Conservation (phyloP, 2,113 vertebrate genomes). For the Forbesichthys papilliferus region DNA sequence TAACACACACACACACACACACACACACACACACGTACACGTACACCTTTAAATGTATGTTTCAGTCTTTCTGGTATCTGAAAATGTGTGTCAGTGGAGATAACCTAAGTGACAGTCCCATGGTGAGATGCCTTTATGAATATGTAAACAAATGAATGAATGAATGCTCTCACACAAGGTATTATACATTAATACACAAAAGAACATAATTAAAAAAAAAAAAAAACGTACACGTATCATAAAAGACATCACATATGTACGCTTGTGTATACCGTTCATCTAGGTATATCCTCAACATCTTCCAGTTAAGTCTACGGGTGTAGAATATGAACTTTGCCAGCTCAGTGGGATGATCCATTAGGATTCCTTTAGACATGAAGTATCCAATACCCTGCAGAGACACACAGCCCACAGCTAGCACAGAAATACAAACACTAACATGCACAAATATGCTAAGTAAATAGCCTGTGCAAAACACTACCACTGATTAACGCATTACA, state of each 20-base stretch:
- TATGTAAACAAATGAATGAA: too few species aligned
- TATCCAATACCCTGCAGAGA: slow-evolving; percentile 88
- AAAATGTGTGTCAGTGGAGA: too few species aligned
- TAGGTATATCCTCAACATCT: slow-evolving; percentile 96
- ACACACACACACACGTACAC: too few species aligned
- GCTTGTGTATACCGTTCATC: slow-evolving; percentile 86
- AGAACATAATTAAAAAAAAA: not conserved
- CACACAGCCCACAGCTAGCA: slow-evolving; percentile 15
- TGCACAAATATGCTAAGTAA: too few species aligned
- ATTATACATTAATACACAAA: too few species aligned
- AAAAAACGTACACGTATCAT: not conserved
- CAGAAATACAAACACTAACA: slow-evolving; percentile 9
- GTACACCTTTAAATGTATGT: too few species aligned
- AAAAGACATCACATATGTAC: not conserved
- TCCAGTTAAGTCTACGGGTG: slow-evolving; percentile 97
- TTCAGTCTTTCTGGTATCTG: too few species aligned
- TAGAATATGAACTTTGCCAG: slow-evolving; percentile 98
- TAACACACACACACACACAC: slow-evolving; percentile 43
- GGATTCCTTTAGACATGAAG: slow-evolving; percentile 95
- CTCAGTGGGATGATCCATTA: slow-evolving; percentile 92
- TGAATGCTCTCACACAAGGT: too few species aligned
- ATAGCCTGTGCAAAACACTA: too few species aligned
- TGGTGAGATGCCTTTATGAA: too few species aligned
- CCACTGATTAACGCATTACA: too few species aligned
- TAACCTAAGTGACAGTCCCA: too few species aligned